Evolutionary conservation across 2,888 invertebrate genomes (phyloP).

Genomic region (Poecilobothrus nobilitatus): DNA sequence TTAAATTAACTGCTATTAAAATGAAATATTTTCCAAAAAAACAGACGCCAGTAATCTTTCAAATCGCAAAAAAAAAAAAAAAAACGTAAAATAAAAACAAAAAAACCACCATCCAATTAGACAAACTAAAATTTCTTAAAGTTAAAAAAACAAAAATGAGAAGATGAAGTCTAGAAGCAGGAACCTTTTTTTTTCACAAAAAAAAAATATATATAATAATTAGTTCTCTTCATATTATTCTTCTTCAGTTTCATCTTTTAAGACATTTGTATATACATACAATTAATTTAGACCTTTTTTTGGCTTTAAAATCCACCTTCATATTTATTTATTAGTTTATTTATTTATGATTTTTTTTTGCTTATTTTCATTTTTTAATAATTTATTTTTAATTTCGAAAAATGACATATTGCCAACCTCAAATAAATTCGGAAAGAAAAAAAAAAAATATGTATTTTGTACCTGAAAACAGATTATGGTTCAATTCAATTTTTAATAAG

Average conservation of each 20-base stretch:
- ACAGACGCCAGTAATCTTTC: neutral
- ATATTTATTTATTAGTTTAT: neutral
- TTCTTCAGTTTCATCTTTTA: neutral
- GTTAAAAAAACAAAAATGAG: too few species aligned
- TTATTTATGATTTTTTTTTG: neutral
- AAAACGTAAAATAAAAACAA: neutral
- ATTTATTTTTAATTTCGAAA: neutral
- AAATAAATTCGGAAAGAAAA: neutral
- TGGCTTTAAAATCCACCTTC: neutral
- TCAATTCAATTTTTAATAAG: too few species aligned
- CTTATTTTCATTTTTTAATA: neutral
- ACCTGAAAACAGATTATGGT: too few species aligned
- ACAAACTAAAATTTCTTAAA: neutral
- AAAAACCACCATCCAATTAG: neutral
- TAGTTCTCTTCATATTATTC: neutral
- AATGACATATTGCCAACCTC: slow-evolving; percentile 2
- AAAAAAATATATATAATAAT: too few species aligned
- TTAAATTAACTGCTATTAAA: too few species aligned
- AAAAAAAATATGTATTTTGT: neutral
- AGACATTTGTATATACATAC: too few species aligned
- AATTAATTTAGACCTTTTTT: neutral
- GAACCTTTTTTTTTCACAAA: too few species aligned
- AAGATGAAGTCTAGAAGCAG: too few species aligned
- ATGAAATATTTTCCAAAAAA: too few species aligned
- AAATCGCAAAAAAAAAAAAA: slow-evolving; percentile 5